These are phyloP conservation scores for Palythoa heliodiscus DNA, from an alignment of 92 coral and sea anemone genomes.

Conservation along the genomic window DNA sequence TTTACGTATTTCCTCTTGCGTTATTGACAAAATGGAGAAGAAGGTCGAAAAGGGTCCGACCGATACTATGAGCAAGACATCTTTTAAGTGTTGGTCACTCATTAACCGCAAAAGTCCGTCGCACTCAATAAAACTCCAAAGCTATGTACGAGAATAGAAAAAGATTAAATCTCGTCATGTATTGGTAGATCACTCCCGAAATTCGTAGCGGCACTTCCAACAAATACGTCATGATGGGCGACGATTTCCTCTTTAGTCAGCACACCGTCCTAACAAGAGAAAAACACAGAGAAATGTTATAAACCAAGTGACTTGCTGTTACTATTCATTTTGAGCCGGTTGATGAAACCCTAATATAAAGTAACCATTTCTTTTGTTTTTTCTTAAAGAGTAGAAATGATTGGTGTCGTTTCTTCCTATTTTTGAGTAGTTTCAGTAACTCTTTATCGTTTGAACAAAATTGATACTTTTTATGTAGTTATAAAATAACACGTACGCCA, in stretches of 20 bases:
- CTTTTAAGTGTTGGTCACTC: background rate
- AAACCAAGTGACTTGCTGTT: background rate
- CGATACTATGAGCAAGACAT: background rate
- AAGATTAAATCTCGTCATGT: constrained; percentile 24
- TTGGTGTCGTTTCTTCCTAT: no score
- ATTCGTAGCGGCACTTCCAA: constrained; percentile 40
- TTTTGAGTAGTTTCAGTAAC: no score
- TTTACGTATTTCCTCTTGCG: no score
- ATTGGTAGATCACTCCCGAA: constrained; percentile 1
- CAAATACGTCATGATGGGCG: constrained; percentile 12
- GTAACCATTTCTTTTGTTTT: background rate
- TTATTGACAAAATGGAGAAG: no score
- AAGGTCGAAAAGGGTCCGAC: background rate
- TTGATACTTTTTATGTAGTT: no score
- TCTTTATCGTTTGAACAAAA: no score
- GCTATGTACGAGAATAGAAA: background rate
- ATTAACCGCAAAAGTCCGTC: background rate
- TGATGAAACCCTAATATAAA: background rate
- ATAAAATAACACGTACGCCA: constrained; percentile 50
- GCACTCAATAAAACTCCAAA: background rate
- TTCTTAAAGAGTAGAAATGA: no score
- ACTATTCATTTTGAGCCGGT: background rate
- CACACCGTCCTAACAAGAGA: constrained; percentile 21
- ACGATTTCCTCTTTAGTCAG: constrained; percentile 9
- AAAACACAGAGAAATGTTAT: background rate